These are phyloP conservation scores for Eueides isabella DNA, from an alignment of 1,140 invertebrate species.

Conservation along the genomic window DNA sequence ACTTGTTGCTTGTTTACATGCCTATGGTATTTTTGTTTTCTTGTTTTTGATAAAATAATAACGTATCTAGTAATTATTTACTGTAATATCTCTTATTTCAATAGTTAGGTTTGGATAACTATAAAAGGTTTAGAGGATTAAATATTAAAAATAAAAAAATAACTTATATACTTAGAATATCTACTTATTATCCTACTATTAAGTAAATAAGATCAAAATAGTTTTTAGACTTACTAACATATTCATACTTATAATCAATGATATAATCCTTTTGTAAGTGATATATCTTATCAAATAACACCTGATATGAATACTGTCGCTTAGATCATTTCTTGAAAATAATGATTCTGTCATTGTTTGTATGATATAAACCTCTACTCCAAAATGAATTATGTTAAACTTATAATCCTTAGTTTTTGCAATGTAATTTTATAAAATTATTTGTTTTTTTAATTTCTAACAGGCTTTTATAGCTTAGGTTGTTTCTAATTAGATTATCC, in stretches of 20 bases:
- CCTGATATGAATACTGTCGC: constrained; percentile 23
- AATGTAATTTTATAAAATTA: background rate
- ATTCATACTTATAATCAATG: constrained; percentile 5
- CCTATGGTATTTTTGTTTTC: background rate
- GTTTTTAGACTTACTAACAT: background rate
- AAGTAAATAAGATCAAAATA: background rate
- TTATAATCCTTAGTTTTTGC: background rate
- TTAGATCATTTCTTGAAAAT: constrained; percentile 26
- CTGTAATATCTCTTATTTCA: background rate
- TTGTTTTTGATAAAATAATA: background rate
- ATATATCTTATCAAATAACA: constrained; percentile 31
- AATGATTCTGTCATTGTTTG: constrained; percentile 24
- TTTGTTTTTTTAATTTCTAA: background rate
- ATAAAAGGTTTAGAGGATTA: background rate
- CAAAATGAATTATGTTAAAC: background rate
- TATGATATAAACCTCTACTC: background rate
- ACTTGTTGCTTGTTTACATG: constrained; percentile 4
- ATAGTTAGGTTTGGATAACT: background rate
- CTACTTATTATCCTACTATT: background rate
- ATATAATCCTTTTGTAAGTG: constrained; percentile 13
- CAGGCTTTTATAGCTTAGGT: too few species aligned
- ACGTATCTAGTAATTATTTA: background rate
- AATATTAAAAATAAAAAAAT: background rate
- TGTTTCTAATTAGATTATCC: background rate
- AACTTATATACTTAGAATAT: background rate